Conservation (phyloP, 1,140 invertebrate genomes). For the Meloidogyne chitwoodi region DNA sequence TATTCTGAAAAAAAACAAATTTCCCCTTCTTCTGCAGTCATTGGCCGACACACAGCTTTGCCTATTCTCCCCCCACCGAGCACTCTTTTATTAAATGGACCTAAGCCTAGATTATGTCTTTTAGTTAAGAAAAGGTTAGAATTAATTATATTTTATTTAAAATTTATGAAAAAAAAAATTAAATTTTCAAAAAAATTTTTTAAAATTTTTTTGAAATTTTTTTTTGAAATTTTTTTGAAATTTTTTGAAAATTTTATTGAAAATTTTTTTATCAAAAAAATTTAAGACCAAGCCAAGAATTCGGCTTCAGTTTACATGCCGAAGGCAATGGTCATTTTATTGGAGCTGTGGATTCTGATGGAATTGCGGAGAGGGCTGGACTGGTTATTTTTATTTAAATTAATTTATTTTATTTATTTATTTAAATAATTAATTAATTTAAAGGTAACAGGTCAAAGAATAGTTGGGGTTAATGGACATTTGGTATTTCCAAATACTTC, state of each 20-base stretch:
- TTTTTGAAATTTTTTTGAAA: too few species aligned
- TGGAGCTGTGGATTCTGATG: constrained; percentile 55
- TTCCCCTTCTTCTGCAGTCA: background rate
- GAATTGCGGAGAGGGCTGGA: constrained; percentile 53
- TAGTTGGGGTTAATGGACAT: constrained; percentile 65
- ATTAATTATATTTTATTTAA: too few species aligned
- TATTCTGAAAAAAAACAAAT: background rate
- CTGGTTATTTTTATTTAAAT: background rate
- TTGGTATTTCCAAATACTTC: constrained; percentile 52
- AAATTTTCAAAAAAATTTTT: too few species aligned
- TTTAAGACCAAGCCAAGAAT: constrained; percentile 72
- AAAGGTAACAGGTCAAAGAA: constrained; percentile 63
- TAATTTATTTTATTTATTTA: background rate
- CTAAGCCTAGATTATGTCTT: constrained; percentile 12
- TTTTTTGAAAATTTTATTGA: too few species aligned
- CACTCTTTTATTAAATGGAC: background rate
- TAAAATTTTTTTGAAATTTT: too few species aligned
- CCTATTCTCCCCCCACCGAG: background rate
- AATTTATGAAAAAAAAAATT: too few species aligned
- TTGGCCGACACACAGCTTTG: background rate
- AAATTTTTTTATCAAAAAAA: too few species aligned
- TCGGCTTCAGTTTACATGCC: constrained; percentile 97
- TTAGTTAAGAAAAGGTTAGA: background rate
- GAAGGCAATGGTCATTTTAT: constrained; percentile 84
- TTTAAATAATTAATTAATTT: constrained; percentile 48